Base-by-base conservation (phyloP, 2,888 invertebrate species). In the Liopterus haemorrhoidalis region DNA sequence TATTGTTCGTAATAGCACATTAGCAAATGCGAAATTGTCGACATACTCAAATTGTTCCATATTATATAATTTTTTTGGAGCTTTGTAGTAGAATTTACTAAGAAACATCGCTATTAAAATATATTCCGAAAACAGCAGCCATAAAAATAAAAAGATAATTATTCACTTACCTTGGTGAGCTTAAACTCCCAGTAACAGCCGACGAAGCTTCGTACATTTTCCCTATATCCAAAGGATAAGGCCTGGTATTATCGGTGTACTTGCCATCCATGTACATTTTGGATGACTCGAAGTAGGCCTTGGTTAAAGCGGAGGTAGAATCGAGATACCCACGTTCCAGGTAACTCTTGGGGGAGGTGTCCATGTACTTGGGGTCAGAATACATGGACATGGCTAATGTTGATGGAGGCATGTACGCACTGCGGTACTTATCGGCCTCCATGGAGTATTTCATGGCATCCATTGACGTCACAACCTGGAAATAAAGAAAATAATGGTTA, bases 381-480 rank as follows among this genome's bases (percentile, higher is more conserved):
- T 84, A 84, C 82, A 83, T 82, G 47, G 82, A 72, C 74, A 76
- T 75, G 47, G 76, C 71, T n/a, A 75, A 63, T n/a, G 73, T 72
- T 27, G 74, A 73, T 2, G 76, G 75, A 2, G 76, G 75, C 71
- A 76, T 79, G 68, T 84, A 85, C 0, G 78, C 72, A 15, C 80
- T 78, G 41, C 85, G 74, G 65, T 85, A 85, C 57, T 85, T 85
- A 57, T 85, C 85, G 0, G 82, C 81, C 54, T 84, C 84, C 70
- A 84, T 77, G 6, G 83, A 81, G 63, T 85, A 84, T 60, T 84
- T 84, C 81, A 84, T 83, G 11, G 78, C 77, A 60, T 85, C 85
- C 82, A 85, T 83, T 50, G 83, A 75, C 37, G 80, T 79, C 5
- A 80, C 81, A 49, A 84, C 79, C 83, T 83, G 75, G 1, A 75